Evolutionary conservation across 2,113 vertebrate species (phyloP).

Genomic region (Thomomys bottae): DNA sequence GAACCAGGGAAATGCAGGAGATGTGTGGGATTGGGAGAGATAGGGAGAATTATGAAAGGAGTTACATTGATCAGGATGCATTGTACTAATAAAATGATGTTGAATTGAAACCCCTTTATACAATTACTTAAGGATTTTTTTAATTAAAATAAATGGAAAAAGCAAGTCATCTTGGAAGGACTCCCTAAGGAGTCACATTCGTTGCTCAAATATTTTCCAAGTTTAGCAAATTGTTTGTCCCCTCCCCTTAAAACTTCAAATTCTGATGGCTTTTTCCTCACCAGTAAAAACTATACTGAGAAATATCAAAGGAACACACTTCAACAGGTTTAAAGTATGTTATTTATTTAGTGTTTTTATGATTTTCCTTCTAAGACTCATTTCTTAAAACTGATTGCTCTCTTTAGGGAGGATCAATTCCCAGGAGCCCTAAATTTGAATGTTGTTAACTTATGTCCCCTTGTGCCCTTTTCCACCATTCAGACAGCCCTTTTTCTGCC

Average conservation of each 20-base stretch:
- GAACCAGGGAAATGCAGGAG: no score
- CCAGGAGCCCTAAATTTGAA: constrained; percentile 14
- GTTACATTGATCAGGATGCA: no score
- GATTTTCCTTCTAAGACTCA: constrained; percentile 75
- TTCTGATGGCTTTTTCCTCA: constrained; percentile 7
- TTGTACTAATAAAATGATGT: no score
- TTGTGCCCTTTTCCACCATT: background rate
- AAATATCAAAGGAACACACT: constrained; percentile 25
- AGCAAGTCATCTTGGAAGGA: background rate
- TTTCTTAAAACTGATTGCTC: constrained; percentile 36
- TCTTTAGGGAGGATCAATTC: background rate
- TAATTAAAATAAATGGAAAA: background rate
- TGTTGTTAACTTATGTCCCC: background rate
- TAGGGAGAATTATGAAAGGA: no score
- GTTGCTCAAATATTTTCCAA: constrained; percentile 35
- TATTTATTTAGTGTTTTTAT: constrained; percentile 65
- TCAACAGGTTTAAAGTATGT: constrained; percentile 21
- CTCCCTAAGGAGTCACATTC: background rate
- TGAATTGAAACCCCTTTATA: no score
- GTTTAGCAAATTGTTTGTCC: background rate
- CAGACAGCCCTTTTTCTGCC: background rate
- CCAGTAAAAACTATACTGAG: constrained; percentile 7
- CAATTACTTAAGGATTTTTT: no score
- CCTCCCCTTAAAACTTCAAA: constrained; percentile 30
- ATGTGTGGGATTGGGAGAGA: no score